Evolutionary conservation across 2,888 invertebrate species (phyloP), one percentile per base, ranked within the genome.

Genomic region (Parapristionchus giblindavisi): DNA sequence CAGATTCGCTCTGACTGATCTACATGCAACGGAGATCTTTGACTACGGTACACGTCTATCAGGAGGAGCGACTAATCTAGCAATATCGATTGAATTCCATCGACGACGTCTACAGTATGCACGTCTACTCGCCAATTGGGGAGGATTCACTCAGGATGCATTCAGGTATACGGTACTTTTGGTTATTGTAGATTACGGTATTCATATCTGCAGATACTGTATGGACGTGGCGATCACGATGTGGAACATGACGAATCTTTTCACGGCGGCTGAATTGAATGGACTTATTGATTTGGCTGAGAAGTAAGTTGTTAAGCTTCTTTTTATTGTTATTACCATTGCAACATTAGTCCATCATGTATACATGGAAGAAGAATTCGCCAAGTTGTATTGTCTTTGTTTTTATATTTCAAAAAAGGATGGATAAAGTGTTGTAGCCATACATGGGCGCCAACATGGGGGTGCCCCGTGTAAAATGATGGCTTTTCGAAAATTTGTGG

Each of bases 1-100:
- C 51, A 78, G 79, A 17, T 83, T 80, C 63, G 82, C 85, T 14
- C 77, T 87, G 34, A 79, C 79, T n/a, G 86, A 87, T 77, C 79
- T 86, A 11, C 85, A 85, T 40, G 87, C 87, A 0, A 87, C 87
- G 6, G 87, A 87, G 74, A 85, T 87, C 68, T 87, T 82, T 65
- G 86, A 84, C 40, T 87, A 81, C 63, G 85, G 84, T 14, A 71
- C 81, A n/a, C 76, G 77, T 17, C 75, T 87, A 29, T 80, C 80
- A 6, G 79, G 77, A 40, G 75, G 77, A 8, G 70, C 72, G 3
- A 78, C 77, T 5, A 81, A 51, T 76, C 75, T 85, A 24, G 77
- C 79, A 8, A 70, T 76, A 27, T 85, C 85, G 0, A 48, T 76
- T 5, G 81, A 79, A 8, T 85, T 79, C 75, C 83, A 84, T 60